Evolutionary conservation across 1,140 invertebrate species (phyloP).

Genomic region (Homalodisca vitripennis): DNA sequence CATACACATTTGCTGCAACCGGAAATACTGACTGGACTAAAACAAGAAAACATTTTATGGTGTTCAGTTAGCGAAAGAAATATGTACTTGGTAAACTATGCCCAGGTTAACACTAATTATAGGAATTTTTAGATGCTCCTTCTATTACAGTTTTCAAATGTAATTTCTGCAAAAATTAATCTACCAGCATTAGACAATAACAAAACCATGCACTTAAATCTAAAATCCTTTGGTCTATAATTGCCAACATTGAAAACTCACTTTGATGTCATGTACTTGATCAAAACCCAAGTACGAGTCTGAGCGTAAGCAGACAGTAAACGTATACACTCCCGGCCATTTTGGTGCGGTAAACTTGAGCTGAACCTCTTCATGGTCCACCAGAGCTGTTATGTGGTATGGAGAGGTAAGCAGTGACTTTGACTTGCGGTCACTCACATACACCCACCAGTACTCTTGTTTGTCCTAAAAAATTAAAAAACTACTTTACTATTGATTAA

Average conservation of each 20-base stretch:
- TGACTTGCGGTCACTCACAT: conserved; percentile 93
- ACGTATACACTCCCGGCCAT: conserved; percentile 90
- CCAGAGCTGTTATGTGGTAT: conserved; percentile 83
- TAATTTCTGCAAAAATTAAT: neutral
- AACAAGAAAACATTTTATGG: too few species aligned
- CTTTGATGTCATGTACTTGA: conserved; percentile 87
- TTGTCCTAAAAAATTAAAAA: conserved; percentile 66
- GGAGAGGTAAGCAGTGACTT: conserved; percentile 87
- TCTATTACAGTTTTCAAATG: neutral
- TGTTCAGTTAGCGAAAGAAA: too few species aligned
- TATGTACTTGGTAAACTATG: too few species aligned
- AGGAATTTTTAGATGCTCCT: neutral
- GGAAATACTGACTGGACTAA: too few species aligned
- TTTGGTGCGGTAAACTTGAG: conserved; percentile 94
- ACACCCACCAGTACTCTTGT: conserved; percentile 99
- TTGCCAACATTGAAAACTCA: conserved; percentile 42
- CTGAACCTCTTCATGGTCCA: conserved; percentile 81
- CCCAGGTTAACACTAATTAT: too few species aligned
- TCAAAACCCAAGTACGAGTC: conserved; percentile 96
- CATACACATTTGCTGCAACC: too few species aligned
- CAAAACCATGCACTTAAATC: neutral
- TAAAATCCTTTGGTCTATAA: neutral
- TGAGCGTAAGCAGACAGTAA: conserved; percentile 90
- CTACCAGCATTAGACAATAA: neutral
- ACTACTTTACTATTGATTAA: too few species aligned